Evolutionary conservation across 2,113 vertebrate genomes (phyloP), one percentile per base, ranked within the genome.

Genomic region (Chauna torquata): DNA sequence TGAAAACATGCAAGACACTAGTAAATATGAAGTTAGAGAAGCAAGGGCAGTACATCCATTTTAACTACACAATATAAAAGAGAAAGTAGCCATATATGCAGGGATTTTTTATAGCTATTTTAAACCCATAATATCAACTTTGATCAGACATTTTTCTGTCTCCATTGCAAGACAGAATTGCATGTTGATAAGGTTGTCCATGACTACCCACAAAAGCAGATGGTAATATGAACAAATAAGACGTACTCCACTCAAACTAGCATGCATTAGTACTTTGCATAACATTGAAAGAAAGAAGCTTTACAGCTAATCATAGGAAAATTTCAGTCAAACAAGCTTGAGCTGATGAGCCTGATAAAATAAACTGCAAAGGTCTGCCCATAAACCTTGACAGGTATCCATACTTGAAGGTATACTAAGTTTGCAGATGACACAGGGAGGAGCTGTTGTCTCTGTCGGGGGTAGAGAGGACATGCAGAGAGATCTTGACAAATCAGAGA

Each of bases 141-240:
- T 44, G 78, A 85, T 34, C 5, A 75, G 28, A 3, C 3, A 66
- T 55, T 45, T 45, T 94, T 66, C 71, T 50, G 23, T 61, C n/a
- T 32, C 11, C 16, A 32, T 66, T 66, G 23, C 38, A 90, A 49
- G 36, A 54, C 14, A 82, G 13, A 34, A 84, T 3, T 38, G 55
- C 16, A 44, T 0, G 0, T 7, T 49, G 27, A 47, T n/a, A 81
- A 62, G 22, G 27, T 44, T 42, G 34, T 3, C 45, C 44, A 50
- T 9, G 11, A 61, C 17, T 52, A 49, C 11, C 44, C 16, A 82
- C 12, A 75, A 95, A 86, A 88, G 50, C 27, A 62, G 54, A 74
- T 2, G 4, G 11, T 23, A 72, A 58, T 5, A 5, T 50, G 24
- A 90, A 58, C 57, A 75, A 79, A 76, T 22, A 84, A 66, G 12